phyloP scores from a whole-genome alignment of 2,888 invertebrate species.

The Lottia gigantea region DNA sequence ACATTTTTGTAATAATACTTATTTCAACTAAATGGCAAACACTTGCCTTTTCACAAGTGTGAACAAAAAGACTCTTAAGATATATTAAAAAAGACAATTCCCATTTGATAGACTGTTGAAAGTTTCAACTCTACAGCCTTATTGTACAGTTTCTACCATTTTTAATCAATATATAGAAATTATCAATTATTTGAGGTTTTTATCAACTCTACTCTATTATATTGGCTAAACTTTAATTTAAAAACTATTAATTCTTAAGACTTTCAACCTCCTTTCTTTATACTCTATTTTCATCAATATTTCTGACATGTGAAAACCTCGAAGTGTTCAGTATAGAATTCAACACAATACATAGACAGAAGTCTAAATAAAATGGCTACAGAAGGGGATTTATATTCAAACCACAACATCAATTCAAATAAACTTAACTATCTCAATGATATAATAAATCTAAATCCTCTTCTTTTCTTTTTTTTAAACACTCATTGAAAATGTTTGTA shows the following conservation, averaged over 20 bases:
- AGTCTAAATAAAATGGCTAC: background rate
- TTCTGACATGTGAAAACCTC: no score
- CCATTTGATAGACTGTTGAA: background rate
- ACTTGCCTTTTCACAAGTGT: background rate
- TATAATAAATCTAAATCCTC: slow-evolving; percentile 4
- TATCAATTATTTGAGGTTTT: no score
- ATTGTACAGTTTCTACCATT: background rate
- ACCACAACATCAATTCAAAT: slow-evolving; percentile 5
- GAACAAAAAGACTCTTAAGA: background rate
- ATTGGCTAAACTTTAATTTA: no score
- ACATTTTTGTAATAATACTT: no score
- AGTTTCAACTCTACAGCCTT: slow-evolving; percentile 2
- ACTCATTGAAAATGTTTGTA: background rate
- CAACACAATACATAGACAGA: background rate
- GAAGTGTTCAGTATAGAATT: no score
- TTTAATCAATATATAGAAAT: no score
- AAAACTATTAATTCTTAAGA: no score
- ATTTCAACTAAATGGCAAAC: background rate
- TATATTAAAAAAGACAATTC: background rate
- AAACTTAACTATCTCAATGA: slow-evolving; percentile 2
- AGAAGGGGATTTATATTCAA: slow-evolving; percentile 3
- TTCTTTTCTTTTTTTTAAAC: slow-evolving; percentile 1
- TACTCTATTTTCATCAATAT: no score
- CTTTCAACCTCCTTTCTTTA: no score
- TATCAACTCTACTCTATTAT: no score